phyloP scores from a whole-genome alignment of 2,797 vertebrate species.

The Sebastes jordani region DNA sequence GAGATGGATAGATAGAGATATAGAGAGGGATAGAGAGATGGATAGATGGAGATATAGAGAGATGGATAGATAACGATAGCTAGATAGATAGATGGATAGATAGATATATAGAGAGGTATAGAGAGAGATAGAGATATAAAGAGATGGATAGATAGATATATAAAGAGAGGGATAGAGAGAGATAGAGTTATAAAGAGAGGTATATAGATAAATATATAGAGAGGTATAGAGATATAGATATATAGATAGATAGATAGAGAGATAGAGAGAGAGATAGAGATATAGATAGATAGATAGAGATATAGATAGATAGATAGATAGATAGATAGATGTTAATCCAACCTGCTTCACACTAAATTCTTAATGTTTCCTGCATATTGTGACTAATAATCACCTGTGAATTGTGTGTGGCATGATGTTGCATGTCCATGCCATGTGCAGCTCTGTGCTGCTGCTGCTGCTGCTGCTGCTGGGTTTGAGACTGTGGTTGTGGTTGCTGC shows the following conservation, averaged over 20 bases:
- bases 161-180: background rate
- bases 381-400: constrained; percentile 76
- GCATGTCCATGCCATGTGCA: constrained; percentile 74
- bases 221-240: background rate
- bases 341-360: background rate
- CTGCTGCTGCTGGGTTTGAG: constrained; percentile 85
- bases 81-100: too few species aligned
- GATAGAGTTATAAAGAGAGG: background rate
- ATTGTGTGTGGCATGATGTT: constrained; percentile 75
- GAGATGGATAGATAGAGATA: too few species aligned
- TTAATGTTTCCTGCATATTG: background rate
- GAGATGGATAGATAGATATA: background rate
- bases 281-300: background rate
- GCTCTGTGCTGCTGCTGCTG: constrained; percentile 76
- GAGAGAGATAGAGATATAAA: background rate
- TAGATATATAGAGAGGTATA: background rate
- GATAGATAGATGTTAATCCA: background rate
- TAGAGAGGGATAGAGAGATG: background rate
- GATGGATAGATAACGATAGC: too few species aligned
- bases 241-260: background rate
- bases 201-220: background rate
- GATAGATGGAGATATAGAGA: background rate
- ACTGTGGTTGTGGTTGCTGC: constrained; percentile 80
- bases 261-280: background rate
- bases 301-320: too few species aligned